phyloP scores from a whole-genome alignment of 37 sponge, comb jelly and placozoan genomes.

The Beroe forskalii region DNA sequence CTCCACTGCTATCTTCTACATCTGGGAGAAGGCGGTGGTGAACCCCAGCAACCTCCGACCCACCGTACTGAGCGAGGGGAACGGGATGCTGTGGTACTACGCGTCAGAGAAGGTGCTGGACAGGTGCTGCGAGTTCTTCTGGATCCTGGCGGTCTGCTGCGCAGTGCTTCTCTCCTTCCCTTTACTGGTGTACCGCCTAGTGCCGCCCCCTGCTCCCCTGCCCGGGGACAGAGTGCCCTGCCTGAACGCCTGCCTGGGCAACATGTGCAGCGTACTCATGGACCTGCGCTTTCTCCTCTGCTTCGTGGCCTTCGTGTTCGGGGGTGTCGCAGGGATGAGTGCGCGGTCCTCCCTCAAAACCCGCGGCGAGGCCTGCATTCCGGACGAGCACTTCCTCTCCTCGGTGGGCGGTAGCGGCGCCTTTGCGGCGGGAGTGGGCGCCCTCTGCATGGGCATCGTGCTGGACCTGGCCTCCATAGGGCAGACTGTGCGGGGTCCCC shows the following conservation, averaged over 20 bases:
- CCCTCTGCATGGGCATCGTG: constrained; percentile 4
- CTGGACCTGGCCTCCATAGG: neutral
- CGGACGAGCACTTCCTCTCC: constrained; percentile 1
- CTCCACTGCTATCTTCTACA: constrained; percentile 2
- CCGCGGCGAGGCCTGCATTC: neutral
- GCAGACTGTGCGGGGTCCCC: neutral
- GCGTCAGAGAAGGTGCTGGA: neutral
- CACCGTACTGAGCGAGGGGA: neutral
- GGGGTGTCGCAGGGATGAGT: neutral
- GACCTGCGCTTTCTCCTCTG: neutral
- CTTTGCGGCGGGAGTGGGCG: neutral
- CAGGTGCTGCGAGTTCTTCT: neutral
- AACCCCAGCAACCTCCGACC: constrained; percentile 26
- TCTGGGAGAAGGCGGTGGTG: constrained; percentile 10
- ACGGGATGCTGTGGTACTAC: neutral
- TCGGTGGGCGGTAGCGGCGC: neutral
- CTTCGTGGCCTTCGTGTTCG: neutral
- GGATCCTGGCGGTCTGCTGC: neutral
- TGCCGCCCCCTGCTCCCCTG: neutral
- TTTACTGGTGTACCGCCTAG: neutral
- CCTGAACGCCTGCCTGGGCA: neutral
- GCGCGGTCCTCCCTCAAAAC: constrained; percentile 8
- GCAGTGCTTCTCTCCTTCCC: neutral
- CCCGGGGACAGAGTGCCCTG: neutral
- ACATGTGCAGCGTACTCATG: neutral